Evolutionary conservation across 2,888 invertebrate species (phyloP), one percentile per base, ranked within the genome.

Genomic region (Dolichopus griseipennis): DNA sequence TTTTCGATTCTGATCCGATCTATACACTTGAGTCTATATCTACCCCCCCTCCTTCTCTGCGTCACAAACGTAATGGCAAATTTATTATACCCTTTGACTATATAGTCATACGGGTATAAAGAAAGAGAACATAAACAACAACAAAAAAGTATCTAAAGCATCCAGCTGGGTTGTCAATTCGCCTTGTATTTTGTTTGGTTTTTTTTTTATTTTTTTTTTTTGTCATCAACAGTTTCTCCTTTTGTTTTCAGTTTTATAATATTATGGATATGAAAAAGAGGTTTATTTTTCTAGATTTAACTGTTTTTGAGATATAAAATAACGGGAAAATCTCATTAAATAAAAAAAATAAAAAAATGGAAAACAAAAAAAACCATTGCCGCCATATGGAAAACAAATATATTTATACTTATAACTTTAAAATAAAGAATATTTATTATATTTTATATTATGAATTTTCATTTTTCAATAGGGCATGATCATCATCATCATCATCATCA

Each of bases 141-240:
- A 43, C 12, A 43, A 43, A 15, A 43, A 43, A 52, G 15, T 52
- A n/a, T 52, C 52, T n/a, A 12, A 52, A 52, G n/a, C 1, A 52
- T 52, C n/a, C 52, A 18, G 52, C 52, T 52, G 52, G 52, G 52
- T 52, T 52, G n/a, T 52, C 52, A 52, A 52, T 52, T 52, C 15
- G 52, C 18, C n/a, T 18, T 52, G n/a, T n/a, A n/a, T n/a, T n/a
- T n/a, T n/a, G n/a, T 52, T 52, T 52, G 15, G 9, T 52, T 52
- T 9, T 7, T 41, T 41, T 41, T 52, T 52, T 18, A 52, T 52
- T 12, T 52, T 52, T 52, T 15, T 52, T 9, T 52, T 18, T 18
- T 52, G 18, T 52, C 52, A 52, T 52, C n/a, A 15, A 52, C 52
- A 52, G 15, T 18, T 12, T 18, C 52, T 52, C n/a, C n/a, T n/a